phyloP scores from a whole-genome alignment of 2,113 vertebrate species.

The Paratilapia polleni region DNA sequence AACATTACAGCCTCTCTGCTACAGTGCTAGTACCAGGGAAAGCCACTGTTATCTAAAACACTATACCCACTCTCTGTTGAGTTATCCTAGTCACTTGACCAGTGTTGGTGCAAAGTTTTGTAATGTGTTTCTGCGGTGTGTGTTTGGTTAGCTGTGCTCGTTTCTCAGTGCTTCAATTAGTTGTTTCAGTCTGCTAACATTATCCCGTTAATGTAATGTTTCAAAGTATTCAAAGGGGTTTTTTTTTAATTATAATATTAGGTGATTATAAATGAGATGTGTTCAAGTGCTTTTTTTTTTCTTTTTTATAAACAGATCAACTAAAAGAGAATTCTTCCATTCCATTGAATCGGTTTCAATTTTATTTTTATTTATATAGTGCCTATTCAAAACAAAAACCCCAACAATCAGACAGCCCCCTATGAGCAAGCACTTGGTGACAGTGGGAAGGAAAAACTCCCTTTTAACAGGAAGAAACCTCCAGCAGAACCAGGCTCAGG shows the following conservation, averaged over 20 bases:
- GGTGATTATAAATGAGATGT: neutral
- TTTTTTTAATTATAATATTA: neutral
- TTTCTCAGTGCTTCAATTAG: neutral
- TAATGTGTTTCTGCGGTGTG: neutral
- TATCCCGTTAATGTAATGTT: neutral
- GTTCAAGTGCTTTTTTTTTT: neutral
- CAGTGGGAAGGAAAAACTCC: too few species aligned
- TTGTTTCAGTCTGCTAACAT: neutral
- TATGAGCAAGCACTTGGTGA: too few species aligned
- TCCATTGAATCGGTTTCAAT: too few species aligned
- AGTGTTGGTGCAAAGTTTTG: neutral
- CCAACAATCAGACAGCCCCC: too few species aligned
- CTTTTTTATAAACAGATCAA: neutral
- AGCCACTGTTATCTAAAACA: neutral
- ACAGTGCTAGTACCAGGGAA: neutral
- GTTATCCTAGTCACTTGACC: neutral
- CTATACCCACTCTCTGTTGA: neutral
- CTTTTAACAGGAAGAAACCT: too few species aligned
- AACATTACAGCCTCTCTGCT: neutral
- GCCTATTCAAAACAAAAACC: too few species aligned
- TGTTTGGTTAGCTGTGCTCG: neutral
- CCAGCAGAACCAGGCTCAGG: too few species aligned
- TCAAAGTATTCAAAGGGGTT: neutral
- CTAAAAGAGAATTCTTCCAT: neutral
- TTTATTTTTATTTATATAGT: too few species aligned